phyloP scores from a whole-genome alignment of 2,113 vertebrate species.

The Beaufortia kweichowensis region DNA sequence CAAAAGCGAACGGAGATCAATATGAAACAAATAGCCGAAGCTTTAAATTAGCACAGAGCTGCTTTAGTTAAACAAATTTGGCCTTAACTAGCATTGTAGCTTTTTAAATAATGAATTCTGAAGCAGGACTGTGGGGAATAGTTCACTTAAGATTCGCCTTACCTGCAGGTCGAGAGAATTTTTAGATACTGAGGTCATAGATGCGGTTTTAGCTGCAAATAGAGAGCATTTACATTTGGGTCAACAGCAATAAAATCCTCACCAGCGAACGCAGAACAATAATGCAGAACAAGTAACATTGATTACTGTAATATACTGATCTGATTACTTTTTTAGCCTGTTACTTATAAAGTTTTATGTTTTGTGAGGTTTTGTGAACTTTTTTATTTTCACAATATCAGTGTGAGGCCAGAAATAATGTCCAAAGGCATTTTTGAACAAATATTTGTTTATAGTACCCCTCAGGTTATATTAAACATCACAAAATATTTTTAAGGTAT shows the following conservation, averaged over 20 bases:
- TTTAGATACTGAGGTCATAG: neutral
- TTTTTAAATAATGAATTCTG: neutral
- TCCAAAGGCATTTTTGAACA: no score
- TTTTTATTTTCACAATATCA: no score
- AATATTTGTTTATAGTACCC: no score
- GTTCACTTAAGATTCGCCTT: neutral
- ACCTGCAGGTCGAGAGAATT: neutral
- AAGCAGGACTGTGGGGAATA: neutral
- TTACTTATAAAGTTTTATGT: no score
- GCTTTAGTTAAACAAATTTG: constrained; percentile 58
- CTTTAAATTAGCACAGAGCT: constrained; percentile 63
- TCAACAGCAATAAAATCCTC: constrained; percentile 6
- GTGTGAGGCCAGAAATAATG: no score
- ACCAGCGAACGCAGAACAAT: neutral
- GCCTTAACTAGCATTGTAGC: neutral
- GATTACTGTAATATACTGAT: no score
- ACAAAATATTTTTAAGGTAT: no score
- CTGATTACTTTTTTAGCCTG: no score
- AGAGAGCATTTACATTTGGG: neutral
- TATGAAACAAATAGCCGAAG: constrained; percentile 65
- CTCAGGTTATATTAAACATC: no score
- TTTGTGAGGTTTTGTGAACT: no score
- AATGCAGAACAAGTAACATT: no score
- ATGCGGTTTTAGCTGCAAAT: neutral
- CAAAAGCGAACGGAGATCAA: constrained; percentile 67